Percentiles rank a stretch among this genome's conserved stretches.
Conservation (phyloP, 1,140 invertebrate species). For the Macrotrachela quadricornifera region DNA sequence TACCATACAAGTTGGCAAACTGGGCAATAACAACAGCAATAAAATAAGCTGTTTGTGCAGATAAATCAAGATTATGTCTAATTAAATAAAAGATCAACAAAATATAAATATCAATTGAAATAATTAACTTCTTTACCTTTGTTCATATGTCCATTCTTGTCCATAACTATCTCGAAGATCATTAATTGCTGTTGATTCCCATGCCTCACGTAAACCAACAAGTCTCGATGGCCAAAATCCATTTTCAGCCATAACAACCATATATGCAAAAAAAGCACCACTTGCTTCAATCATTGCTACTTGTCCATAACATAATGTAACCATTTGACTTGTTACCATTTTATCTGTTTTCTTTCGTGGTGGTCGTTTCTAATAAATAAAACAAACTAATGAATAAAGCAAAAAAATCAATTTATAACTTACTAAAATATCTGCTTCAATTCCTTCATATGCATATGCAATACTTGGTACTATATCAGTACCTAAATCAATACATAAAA, state of each 20-base stretch:
- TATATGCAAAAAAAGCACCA: conserved; percentile 19
- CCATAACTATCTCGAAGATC: conserved; percentile 16
- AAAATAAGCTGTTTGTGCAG: conserved; percentile 31
- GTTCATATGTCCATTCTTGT: conserved; percentile 15
- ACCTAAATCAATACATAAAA: conserved; percentile 17
- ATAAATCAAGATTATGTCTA: conserved; percentile 7
- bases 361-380: too few relatives aligned
- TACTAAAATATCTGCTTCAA: conserved; percentile 14
- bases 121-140: conserved; percentile 17
- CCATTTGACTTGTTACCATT: conserved; percentile 13
- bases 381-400: too few relatives aligned
- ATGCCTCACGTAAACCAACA: conserved; percentile 12
- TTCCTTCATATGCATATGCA: conserved; percentile 16
- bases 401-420: too few relatives aligned
- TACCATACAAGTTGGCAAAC: conserved; percentile 33
- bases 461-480: conserved; percentile 17
- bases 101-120: too few relatives aligned
- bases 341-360: too few relatives aligned
- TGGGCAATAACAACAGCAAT: conserved; percentile 30
- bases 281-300: conserved; percentile 19
- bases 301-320: conserved; percentile 16
- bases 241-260: conserved; percentile 20
- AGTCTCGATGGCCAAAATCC: conserved; percentile 16
- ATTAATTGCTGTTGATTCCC: conserved; percentile 17
- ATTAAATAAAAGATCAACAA: too few relatives aligned